These are phyloP conservation scores for Mantis religiosa DNA, from an alignment of 2,888 invertebrate species.

Conservation along the genomic window DNA sequence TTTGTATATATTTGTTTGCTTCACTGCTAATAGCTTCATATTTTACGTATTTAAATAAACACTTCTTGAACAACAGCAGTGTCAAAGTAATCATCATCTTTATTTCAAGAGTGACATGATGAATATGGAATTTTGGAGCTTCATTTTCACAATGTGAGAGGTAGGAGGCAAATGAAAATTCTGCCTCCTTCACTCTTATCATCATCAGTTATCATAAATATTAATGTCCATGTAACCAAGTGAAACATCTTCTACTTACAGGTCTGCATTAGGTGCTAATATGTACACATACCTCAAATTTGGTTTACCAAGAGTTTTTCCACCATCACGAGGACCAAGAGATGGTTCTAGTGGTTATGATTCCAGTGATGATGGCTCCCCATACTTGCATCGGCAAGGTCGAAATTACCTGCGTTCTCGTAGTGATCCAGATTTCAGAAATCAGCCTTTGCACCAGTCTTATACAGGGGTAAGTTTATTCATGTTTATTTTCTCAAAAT, in stretches of 20 bases:
- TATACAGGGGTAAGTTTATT: constrained; percentile 14
- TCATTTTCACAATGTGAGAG: too few species aligned
- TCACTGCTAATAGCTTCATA: too few species aligned
- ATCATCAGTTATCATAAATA: neutral
- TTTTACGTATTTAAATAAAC: too few species aligned
- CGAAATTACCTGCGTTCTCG: constrained; percentile 51
- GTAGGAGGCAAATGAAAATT: too few species aligned
- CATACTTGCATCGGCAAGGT: constrained; percentile 25
- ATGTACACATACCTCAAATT: constrained; percentile 94
- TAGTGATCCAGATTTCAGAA: constrained; percentile 61
- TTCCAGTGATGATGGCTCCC: constrained; percentile 67
- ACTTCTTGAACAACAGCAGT: too few species aligned
- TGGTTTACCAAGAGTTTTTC: constrained; percentile 86
- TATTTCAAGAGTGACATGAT: too few species aligned
- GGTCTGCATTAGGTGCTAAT: constrained; percentile 81
- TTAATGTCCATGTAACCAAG: neutral
- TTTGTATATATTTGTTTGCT: too few species aligned
- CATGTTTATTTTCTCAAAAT: neutral
- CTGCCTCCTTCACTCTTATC: too few species aligned
- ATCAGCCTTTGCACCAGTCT: constrained; percentile 26
- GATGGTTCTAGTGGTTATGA: constrained; percentile 92
- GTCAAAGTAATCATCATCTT: too few species aligned
- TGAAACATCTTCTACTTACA: constrained; percentile 39
- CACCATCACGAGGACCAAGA: constrained; percentile 66
- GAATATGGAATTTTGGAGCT: too few species aligned